phyloP scores from a whole-genome alignment of 2,888 invertebrate species.

The Scaptomyza caliginosa region DNA sequence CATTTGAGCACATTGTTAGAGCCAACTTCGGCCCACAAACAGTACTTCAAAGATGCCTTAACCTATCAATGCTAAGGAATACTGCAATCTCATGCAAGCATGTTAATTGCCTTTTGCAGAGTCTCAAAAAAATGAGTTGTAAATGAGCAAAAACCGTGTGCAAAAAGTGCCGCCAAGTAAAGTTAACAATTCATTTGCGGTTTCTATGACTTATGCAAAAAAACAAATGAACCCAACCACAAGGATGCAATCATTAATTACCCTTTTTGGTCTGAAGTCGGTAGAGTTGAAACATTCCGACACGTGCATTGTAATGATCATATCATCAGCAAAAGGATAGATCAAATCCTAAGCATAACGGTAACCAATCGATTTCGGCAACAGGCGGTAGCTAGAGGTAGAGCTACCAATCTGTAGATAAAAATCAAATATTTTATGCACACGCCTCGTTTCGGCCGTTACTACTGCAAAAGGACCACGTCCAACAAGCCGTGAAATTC shows the following conservation, averaged over 20 bases:
- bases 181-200: slow-evolving; percentile 56
- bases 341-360: slow-evolving; percentile 48
- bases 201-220: slow-evolving; percentile 48
- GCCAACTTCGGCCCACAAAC: not conserved
- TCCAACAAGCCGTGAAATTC: slow-evolving; percentile 73
- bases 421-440: slow-evolving; percentile 69
- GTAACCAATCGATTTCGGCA: slow-evolving; percentile 67
- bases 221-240: not conserved
- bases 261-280: slow-evolving; percentile 31
- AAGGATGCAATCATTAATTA: slow-evolving; percentile 61
- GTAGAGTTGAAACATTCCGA: slow-evolving; percentile 57
- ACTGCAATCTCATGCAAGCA: slow-evolving; percentile 62
- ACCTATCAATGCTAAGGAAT: slow-evolving; percentile 20
- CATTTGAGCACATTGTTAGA: slow-evolving; percentile 44
- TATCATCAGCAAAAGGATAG: slow-evolving; percentile 50
- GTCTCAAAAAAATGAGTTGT: slow-evolving; percentile 75
- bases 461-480: slow-evolving; percentile 33
- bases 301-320: slow-evolving; percentile 66
- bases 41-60: slow-evolving; percentile 60
- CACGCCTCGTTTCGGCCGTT: slow-evolving; percentile 57
- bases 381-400: slow-evolving; percentile 21
- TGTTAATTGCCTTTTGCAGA: slow-evolving; percentile 68
- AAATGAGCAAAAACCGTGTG: slow-evolving; percentile 66
- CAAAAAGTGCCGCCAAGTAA: slow-evolving; percentile 23
- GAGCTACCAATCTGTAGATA: slow-evolving; percentile 53